Percentiles rank a stretch among this genome's conserved stretches.
These are phyloP conservation scores for Drosophila novamexicana DNA, from an alignment of 1,140 invertebrate genomes.

Conservation along the genomic window DNA sequence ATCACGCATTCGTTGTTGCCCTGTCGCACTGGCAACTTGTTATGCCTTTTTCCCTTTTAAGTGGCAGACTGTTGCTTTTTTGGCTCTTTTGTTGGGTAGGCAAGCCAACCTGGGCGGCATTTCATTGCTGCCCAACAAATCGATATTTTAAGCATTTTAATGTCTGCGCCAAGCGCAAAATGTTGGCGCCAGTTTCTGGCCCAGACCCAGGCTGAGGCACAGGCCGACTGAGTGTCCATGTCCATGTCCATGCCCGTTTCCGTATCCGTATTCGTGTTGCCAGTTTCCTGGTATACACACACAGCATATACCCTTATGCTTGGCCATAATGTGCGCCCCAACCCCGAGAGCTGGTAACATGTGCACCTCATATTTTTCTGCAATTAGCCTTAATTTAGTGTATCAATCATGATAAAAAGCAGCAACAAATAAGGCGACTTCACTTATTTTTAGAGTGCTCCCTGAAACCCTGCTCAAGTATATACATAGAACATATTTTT, in stretches of 20 bases:
- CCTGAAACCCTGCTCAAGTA: conserved; percentile 3
- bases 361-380: conserved; percentile 79
- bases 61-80: conserved; percentile 79
- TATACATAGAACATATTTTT: conserved; percentile 55
- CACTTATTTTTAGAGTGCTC: conserved; percentile 43
- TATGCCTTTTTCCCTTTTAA: conserved; percentile 56
- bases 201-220: conserved; percentile 19
- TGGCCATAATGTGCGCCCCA: conserved; percentile 45
- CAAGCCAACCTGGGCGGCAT: conserved; percentile 49
- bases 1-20: neutral
- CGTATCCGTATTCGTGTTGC: conserved; percentile 43
- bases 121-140: conserved; percentile 68
- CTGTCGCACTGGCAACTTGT: neutral
- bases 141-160: conserved; percentile 82
- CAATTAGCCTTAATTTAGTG: conserved; percentile 78
- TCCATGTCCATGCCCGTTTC: conserved; percentile 42
- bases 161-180: conserved; percentile 81
- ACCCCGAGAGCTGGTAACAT: conserved; percentile 54
- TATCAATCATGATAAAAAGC: conserved; percentile 72
- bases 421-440: conserved; percentile 15
- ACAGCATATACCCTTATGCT: conserved; percentile 4
- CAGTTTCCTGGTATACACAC: conserved; percentile 14
- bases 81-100: conserved; percentile 33
- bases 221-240: conserved; percentile 34
- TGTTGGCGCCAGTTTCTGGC: conserved; percentile 69